Evolutionary conservation across 1,140 invertebrate genomes (phyloP).

Genomic region (Cardiocondyla obscurior): DNA sequence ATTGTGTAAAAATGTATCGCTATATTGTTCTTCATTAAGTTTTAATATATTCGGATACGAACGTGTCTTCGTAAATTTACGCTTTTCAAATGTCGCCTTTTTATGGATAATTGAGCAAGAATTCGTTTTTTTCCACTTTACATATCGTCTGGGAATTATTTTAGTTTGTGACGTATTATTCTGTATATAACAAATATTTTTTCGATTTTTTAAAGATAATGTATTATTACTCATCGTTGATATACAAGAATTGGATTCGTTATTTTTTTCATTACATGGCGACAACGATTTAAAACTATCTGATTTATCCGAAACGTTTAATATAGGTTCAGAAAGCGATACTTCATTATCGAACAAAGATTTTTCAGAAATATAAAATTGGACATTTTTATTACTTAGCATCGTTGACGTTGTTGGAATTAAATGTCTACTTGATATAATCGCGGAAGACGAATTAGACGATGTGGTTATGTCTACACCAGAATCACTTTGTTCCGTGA

Average conservation of each 20-base stretch:
- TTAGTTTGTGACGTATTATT: constrained; percentile 48
- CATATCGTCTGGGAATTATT: constrained; percentile 67
- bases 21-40: constrained; percentile 55
- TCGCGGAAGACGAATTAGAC: constrained; percentile 29
- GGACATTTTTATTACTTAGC: constrained; percentile 12
- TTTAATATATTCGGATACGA: constrained; percentile 70
- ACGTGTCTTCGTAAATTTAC: constrained; percentile 66
- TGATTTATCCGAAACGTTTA: neutral
- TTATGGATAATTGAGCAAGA: constrained; percentile 70
- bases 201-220: constrained; percentile 45
- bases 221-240: constrained; percentile 9
- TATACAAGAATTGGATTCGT: constrained; percentile 6
- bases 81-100: constrained; percentile 59
- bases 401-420: constrained; percentile 52
- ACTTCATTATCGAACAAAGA: constrained; percentile 6
- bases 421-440: constrained; percentile 47
- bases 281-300: constrained; percentile 41
- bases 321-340: neutral
- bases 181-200: constrained; percentile 50
- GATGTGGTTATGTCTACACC: constrained; percentile 66
- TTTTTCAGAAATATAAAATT: constrained; percentile 18
- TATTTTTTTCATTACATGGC: constrained; percentile 50
- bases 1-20: constrained; percentile 51
- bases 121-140: constrained; percentile 74
- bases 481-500: constrained; percentile 69